Percentiles rank a stretch among this genome's conserved stretches.
Conservation (phyloP, 1,140 invertebrate genomes). For the Drosophila mayri region DNA sequence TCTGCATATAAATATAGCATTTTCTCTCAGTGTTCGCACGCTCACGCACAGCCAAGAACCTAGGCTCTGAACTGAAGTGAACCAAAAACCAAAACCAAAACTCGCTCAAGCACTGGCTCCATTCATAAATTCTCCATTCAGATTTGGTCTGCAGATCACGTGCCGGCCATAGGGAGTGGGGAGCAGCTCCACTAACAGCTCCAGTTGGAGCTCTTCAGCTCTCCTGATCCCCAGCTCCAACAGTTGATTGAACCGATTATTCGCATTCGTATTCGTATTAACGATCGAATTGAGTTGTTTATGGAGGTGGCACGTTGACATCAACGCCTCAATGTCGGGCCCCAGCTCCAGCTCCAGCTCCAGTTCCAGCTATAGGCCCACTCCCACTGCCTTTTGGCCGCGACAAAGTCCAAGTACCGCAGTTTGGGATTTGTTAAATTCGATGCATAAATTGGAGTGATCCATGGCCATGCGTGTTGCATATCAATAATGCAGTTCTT, state of each 20-base stretch:
- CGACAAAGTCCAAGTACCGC: constrained; percentile 36
- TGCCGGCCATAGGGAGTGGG: constrained; percentile 60
- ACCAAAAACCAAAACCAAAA: constrained; percentile 7
- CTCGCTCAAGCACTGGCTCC: constrained; percentile 26
- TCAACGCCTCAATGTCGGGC: constrained; percentile 49
- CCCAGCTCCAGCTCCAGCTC: neutral
- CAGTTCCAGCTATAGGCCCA: neutral
- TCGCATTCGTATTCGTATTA: constrained; percentile 46
- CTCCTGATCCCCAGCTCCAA: neutral
- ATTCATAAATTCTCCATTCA: constrained; percentile 82
- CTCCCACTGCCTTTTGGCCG: constrained; percentile 10
- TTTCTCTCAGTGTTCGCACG: constrained; percentile 14
- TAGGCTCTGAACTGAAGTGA: constrained; percentile 30
- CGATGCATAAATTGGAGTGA: constrained; percentile 75
- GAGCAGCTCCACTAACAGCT: constrained; percentile 10
- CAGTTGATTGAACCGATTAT: constrained; percentile 75
- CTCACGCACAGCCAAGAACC: constrained; percentile 39
- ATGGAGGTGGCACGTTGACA: constrained; percentile 57
- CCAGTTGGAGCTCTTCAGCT: neutral
- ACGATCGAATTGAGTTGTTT: constrained; percentile 58
- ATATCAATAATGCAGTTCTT: constrained; percentile 58
- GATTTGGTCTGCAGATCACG: constrained; percentile 75
- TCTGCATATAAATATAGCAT: neutral
- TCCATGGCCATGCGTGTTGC: constrained; percentile 55
- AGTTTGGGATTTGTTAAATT: constrained; percentile 48